A percentile compares a stretch with the other conserved stretches of the same genome.
These are phyloP conservation scores for Heptranchias perlo DNA, from an alignment of 2,113 vertebrate species.

Conservation along the genomic window DNA sequence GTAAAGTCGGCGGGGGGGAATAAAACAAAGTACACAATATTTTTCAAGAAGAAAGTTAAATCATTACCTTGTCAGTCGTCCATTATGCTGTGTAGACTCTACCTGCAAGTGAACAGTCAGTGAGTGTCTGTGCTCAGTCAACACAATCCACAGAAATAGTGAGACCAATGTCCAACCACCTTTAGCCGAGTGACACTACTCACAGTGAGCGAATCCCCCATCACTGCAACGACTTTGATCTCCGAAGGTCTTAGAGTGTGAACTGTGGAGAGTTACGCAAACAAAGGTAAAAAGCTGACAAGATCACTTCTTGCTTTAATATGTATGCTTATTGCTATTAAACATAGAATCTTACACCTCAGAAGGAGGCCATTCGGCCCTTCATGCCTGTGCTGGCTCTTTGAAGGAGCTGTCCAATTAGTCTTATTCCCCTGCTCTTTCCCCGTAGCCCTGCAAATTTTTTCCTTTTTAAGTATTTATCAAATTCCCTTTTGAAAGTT, in stretches of 20 bases:
- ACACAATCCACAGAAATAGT: neutral
- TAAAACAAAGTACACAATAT: neutral
- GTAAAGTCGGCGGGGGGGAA: neutral
- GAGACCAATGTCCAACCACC: neutral
- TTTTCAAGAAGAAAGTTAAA: slow-evolving; percentile 41
- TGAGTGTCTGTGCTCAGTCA: neutral
- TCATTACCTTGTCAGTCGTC: neutral
- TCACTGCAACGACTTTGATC: slow-evolving; percentile 55
- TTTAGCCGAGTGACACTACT: slow-evolving; percentile 45
- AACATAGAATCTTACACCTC: neutral
- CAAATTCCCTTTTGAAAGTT: neutral
- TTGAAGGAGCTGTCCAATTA: too few relatives aligned
- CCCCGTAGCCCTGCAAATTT: neutral
- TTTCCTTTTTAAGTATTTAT: neutral
- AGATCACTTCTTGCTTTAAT: neutral
- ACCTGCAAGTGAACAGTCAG: neutral
- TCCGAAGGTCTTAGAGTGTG: slow-evolving; percentile 59
- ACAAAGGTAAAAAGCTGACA: neutral
- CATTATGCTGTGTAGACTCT: neutral
- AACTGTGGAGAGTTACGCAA: slow-evolving; percentile 48
- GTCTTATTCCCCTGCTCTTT: neutral
- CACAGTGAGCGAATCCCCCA: slow-evolving; percentile 55
- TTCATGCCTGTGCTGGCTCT: too few relatives aligned
- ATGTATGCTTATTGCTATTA: neutral
- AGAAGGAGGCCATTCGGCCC: neutral